Percentiles rank a stretch among this genome's conserved stretches.
Evolutionary conservation across 2,113 vertebrate genomes (phyloP).

Genomic region (Donacobius atricapilla): DNA sequence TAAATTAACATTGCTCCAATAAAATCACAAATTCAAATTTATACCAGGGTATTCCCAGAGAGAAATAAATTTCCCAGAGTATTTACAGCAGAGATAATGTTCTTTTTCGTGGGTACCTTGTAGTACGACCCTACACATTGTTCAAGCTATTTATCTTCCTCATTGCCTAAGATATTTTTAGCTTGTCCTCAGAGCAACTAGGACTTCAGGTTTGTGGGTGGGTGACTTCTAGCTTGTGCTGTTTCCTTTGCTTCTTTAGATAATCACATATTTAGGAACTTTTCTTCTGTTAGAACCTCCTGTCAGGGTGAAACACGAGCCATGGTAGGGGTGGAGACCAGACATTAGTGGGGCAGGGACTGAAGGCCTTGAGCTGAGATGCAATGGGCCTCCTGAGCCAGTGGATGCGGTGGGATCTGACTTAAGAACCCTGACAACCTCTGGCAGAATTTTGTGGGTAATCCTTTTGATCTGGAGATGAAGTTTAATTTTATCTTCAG

Average conservation of each 20-base stretch:
- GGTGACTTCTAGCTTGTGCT: background rate
- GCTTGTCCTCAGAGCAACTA: background rate
- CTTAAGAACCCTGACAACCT: background rate
- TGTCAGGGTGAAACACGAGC: rapidly evolving
- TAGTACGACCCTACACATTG: background rate
- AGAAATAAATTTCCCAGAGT: background rate
- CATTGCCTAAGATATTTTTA: background rate
- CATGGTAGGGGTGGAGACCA: background rate
- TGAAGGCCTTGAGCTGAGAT: background rate
- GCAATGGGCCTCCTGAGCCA: background rate
- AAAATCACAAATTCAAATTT: background rate
- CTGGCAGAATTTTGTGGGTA: background rate
- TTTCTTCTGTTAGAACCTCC: background rate
- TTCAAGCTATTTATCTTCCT: background rate
- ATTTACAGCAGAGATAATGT: background rate
- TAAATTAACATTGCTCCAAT: background rate
- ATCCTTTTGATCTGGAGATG: background rate
- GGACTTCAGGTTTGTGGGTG: background rate
- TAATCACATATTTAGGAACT: background rate
- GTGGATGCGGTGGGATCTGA: background rate
- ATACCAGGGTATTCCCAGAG: background rate
- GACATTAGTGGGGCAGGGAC: background rate
- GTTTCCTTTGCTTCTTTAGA: background rate
- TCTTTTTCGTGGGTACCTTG: background rate
- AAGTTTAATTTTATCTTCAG: background rate